phyloP scores from a whole-genome alignment of 2,113 vertebrate species.

The Gymnogyps californianus region DNA sequence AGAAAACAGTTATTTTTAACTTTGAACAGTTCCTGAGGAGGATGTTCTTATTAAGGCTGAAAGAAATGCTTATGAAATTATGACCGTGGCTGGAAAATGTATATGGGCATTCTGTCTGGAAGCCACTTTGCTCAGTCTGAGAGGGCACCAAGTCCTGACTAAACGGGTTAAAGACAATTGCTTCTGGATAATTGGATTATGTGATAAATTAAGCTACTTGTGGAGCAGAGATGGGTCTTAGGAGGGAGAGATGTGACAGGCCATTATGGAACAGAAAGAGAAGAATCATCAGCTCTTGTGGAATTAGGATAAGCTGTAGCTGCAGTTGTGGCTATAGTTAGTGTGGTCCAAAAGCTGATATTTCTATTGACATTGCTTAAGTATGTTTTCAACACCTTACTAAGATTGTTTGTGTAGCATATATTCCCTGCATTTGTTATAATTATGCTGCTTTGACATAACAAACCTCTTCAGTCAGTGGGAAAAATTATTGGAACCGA shows the following conservation, averaged over 20 bases:
- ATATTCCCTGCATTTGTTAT: not conserved
- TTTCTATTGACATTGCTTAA: not conserved
- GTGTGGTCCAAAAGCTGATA: not conserved
- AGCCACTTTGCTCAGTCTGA: not conserved
- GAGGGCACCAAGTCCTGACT: not conserved
- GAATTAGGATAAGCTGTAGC: not conserved
- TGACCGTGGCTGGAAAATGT: not conserved
- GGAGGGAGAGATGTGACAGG: not conserved
- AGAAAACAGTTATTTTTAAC: not conserved
- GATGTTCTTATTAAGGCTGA: not conserved
- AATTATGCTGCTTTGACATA: not conserved
- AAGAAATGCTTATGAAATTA: not conserved
- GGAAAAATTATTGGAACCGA: not conserved
- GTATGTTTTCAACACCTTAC: not conserved
- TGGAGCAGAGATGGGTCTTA: not conserved
- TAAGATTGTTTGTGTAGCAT: not conserved
- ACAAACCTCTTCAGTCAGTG: not conserved
- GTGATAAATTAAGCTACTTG: not conserved
- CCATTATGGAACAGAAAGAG: not conserved
- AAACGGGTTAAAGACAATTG: not conserved
- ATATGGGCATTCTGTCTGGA: not conserved
- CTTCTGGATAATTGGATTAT: constrained; percentile 1
- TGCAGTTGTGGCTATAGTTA: not conserved
- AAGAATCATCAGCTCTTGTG: not conserved
- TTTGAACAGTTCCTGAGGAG: not conserved